Percentiles rank a stretch among this genome's conserved stretches.
These are phyloP conservation scores for Patiria pectinifera DNA, from an alignment of 53 echinoderm and acorn worm genomes.

Conservation along the genomic window DNA sequence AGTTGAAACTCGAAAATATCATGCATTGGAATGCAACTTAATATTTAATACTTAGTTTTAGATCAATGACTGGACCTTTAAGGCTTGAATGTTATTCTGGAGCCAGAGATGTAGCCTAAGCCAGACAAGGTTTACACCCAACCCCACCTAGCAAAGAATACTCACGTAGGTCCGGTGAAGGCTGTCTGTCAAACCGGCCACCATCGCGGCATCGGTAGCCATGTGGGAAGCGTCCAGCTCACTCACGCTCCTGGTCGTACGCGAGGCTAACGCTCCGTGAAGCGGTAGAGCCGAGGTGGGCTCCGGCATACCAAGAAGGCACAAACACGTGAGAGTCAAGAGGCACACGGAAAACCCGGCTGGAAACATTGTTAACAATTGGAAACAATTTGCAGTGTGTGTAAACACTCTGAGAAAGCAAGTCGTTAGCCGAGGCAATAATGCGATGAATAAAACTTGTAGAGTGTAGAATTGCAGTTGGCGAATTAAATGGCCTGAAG, in stretches of 20 bases:
- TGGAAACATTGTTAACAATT: neutral
- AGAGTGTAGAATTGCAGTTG: too few relatives aligned
- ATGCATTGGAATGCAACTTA: too few relatives aligned
- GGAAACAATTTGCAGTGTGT: too few relatives aligned
- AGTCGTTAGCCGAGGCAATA: too few relatives aligned
- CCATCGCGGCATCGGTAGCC: neutral
- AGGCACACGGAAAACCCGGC: neutral
- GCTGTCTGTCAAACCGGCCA: neutral
- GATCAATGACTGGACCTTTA: too few relatives aligned
- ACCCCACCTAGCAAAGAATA: neutral
- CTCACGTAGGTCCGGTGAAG: neutral
- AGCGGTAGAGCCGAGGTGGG: neutral
- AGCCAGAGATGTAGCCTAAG: neutral
- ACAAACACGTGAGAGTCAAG: neutral
- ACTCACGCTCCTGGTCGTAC: neutral
- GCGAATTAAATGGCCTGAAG: too few relatives aligned
- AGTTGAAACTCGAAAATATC: too few relatives aligned
- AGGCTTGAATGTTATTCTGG: too few relatives aligned
- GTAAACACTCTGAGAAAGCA: too few relatives aligned
- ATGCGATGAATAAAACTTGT: too few relatives aligned
- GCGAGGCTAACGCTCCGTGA: neutral
- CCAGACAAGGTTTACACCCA: neutral
- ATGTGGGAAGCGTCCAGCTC: neutral
- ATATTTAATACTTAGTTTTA: too few relatives aligned
- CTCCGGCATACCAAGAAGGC: neutral